phyloP scores from a whole-genome alignment of 2,797 vertebrate genomes.

The Siniperca undulata region DNA sequence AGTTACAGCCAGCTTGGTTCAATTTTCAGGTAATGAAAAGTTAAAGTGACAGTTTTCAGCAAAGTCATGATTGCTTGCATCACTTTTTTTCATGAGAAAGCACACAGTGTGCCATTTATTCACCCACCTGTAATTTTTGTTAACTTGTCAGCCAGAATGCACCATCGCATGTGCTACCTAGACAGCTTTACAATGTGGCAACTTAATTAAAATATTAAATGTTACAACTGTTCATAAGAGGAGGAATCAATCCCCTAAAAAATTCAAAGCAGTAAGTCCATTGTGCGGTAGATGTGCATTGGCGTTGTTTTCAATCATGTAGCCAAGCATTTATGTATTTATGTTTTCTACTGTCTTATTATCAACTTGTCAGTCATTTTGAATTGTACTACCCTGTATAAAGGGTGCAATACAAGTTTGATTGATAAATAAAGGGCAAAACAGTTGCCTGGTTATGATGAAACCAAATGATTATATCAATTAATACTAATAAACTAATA shows the following conservation, averaged over 20 bases:
- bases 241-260: background rate
- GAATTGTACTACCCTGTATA: too few relatives aligned
- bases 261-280: background rate
- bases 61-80: constrained; percentile 32
- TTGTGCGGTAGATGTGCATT: background rate
- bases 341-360: background rate
- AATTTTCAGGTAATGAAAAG: constrained; percentile 17
- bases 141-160: constrained; percentile 28
- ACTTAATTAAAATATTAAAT: constrained; percentile 27
- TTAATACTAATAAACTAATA: too few relatives aligned
- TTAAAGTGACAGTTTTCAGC: constrained; percentile 33
- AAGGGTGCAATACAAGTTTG: too few relatives aligned
- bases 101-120: constrained; percentile 23
- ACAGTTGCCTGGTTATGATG: too few relatives aligned
- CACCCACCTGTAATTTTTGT: constrained; percentile 18
- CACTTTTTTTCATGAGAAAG: constrained; percentile 32
- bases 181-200: constrained; percentile 10
- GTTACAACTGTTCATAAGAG: constrained; percentile 1
- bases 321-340: background rate
- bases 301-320: background rate
- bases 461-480: too few relatives aligned
- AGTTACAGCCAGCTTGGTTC: constrained; percentile 32
- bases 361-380: too few relatives aligned
- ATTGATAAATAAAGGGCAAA: too few relatives aligned
- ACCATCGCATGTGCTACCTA: background rate